Evolutionary conservation across 2,797 vertebrate genomes (phyloP).

Genomic region (Parauchenoglanis ngamensis): DNA sequence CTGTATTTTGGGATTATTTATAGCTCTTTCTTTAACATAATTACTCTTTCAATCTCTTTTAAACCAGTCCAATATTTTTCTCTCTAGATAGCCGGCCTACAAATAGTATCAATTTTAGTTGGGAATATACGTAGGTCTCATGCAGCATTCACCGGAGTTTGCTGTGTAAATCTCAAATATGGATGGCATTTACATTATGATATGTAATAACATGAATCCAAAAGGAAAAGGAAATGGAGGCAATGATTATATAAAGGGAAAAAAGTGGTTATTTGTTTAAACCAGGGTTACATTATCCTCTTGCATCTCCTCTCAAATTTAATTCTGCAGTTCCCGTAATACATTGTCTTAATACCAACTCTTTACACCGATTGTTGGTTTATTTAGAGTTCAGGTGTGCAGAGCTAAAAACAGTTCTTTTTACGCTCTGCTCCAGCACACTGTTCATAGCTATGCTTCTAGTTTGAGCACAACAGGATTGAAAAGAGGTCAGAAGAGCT

Average conservation of each 20-base stretch:
- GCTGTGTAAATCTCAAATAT: neutral
- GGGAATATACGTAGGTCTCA: neutral
- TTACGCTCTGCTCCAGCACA: neutral
- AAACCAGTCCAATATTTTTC: neutral
- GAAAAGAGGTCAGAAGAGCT: slow-evolving; percentile 10
- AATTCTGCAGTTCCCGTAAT: neutral
- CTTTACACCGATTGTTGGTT: neutral
- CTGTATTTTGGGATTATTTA: neutral
- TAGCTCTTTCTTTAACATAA: neutral
- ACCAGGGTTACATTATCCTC: neutral
- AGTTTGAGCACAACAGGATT: slow-evolving; percentile 44
- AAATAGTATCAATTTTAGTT: neutral
- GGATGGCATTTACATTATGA: no score
- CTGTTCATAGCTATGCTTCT: slow-evolving; percentile 33
- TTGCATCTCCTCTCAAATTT: no score
- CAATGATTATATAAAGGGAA: neutral
- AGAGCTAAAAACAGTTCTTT: neutral
- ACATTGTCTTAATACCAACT: neutral
- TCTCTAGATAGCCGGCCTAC: neutral
- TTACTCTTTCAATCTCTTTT: neutral
- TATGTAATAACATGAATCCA: neutral
- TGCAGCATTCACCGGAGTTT: neutral
- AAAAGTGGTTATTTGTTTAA: neutral
- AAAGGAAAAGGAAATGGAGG: neutral
- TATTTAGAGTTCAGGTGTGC: neutral